Percentiles rank a stretch among this genome's conserved stretches.
Conservation (phyloP, 1,140 invertebrate genomes). For the Dendroctonus ponderosae region DNA sequence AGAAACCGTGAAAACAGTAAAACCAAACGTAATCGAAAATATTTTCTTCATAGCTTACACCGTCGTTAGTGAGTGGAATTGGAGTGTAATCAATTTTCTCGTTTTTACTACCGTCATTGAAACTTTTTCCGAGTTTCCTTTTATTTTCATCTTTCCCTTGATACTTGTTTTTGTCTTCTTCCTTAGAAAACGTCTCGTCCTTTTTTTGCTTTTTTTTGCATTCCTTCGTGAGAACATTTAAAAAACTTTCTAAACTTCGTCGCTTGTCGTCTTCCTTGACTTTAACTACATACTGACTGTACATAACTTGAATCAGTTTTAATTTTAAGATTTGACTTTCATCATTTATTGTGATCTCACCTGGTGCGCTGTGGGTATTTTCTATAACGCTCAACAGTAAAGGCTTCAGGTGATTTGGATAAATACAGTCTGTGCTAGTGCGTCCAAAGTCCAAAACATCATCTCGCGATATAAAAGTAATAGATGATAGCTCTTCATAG, state of each 20-base stretch:
- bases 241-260: slow-evolving; percentile 14
- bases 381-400: slow-evolving; percentile 18
- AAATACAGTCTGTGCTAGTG: not conserved
- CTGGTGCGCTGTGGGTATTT: slow-evolving; percentile 5
- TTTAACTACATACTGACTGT: slow-evolving; percentile 20
- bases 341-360: not conserved
- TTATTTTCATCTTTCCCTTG: slow-evolving; percentile 8
- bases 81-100: slow-evolving; percentile 10
- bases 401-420: slow-evolving; percentile 19
- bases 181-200: slow-evolving; percentile 5
- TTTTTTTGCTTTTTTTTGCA: slow-evolving; percentile 25
- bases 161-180: not conserved
- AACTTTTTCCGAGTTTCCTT: slow-evolving; percentile 8
- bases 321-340: slow-evolving; percentile 30
- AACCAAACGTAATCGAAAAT: slow-evolving; percentile 32
- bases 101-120: slow-evolving; percentile 8
- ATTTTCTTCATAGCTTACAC: slow-evolving; percentile 30
- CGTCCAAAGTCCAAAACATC: slow-evolving; percentile 20
- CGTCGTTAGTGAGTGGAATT: slow-evolving; percentile 14
- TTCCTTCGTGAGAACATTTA: slow-evolving; percentile 23
- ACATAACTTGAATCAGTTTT: slow-evolving; percentile 34
- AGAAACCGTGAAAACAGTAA: slow-evolving; percentile 30
- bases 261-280: slow-evolving; percentile 19
- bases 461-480: slow-evolving; percentile 31
- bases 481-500: slow-evolving; percentile 27